Evolutionary conservation across 2,113 vertebrate genomes (phyloP).

Genomic region (Atherinomorus stipes): DNA sequence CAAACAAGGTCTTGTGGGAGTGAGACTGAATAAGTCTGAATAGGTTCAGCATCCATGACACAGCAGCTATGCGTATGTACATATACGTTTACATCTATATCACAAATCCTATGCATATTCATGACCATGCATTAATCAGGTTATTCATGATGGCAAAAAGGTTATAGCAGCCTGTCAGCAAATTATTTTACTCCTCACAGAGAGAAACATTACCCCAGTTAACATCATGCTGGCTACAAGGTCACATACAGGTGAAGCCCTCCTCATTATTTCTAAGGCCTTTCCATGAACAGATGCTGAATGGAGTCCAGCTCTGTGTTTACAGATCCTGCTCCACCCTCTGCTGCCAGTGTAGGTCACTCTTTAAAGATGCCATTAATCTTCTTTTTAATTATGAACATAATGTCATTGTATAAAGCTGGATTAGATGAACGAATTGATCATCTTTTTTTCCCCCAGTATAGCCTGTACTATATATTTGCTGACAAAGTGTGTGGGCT

Average conservation of each 20-base stretch:
- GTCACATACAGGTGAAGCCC: slow-evolving; percentile 38
- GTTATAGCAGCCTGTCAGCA: slow-evolving; percentile 23
- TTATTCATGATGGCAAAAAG: slow-evolving; percentile 20
- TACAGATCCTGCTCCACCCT: slow-evolving; percentile 25
- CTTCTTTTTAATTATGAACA: slow-evolving; percentile 68
- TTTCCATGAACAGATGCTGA: slow-evolving; percentile 32
- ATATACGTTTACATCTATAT: not conserved
- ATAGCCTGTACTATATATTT: slow-evolving; percentile 3
- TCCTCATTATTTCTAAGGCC: slow-evolving; percentile 48
- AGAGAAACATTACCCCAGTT: slow-evolving; percentile 36
- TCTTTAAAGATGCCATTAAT: slow-evolving; percentile 61
- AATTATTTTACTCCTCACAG: slow-evolving; percentile 32
- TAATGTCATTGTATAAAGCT: slow-evolving; percentile 43
- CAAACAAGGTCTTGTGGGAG: too few species aligned
- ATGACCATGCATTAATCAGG: slow-evolving; percentile 11
- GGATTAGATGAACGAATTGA: slow-evolving; percentile 52
- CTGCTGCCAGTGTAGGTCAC: slow-evolving; percentile 51
- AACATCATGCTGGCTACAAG: slow-evolving; percentile 39
- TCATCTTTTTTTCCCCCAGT: slow-evolving; percentile 16
- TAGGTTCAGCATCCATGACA: not conserved
- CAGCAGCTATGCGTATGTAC: not conserved
- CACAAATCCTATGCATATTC: slow-evolving; percentile 20
- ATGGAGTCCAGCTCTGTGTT: slow-evolving; percentile 34
- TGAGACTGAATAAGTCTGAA: too few species aligned
- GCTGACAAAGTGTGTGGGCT: slow-evolving; percentile 32